These are phyloP conservation scores for Danio albolineatus DNA, from an alignment of 2,797 vertebrate genomes.

Conservation along the genomic window DNA sequence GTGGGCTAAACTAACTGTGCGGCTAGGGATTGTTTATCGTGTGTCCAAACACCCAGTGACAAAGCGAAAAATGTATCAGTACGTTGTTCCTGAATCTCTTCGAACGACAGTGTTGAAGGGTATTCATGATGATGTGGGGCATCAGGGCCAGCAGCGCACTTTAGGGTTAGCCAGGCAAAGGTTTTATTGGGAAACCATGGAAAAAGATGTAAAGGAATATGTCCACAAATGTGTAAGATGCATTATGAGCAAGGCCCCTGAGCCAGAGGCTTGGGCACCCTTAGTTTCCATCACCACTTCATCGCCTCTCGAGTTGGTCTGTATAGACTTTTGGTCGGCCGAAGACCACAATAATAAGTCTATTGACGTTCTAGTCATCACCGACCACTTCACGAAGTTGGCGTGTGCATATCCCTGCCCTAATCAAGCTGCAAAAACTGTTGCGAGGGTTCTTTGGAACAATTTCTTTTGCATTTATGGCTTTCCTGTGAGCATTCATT, in stretches of 20 bases:
- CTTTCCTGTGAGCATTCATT: conserved; percentile 21
- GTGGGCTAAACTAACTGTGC: not conserved
- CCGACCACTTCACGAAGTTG: conserved; percentile 16
- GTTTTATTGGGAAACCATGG: not conserved
- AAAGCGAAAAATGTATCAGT: not conserved
- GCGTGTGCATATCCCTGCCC: conserved; percentile 2
- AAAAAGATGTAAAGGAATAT: not conserved
- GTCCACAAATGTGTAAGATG: not conserved
- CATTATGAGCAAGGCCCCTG: not conserved
- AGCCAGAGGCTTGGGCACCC: conserved; percentile 11
- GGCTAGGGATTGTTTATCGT: not conserved
- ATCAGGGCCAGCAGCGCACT: not conserved
- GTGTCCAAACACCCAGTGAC: not conserved
- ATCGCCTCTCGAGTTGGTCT: not conserved
- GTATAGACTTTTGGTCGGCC: conserved; percentile 21
- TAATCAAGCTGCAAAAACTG: not conserved
- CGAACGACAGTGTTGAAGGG: not conserved
- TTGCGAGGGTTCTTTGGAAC: conserved; percentile 15
- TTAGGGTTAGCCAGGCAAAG: not conserved
- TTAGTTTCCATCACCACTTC: conserved; percentile 12
- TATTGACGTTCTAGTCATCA: conserved; percentile 1
- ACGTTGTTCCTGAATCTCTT: not conserved
- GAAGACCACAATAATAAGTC: conserved; percentile 8
- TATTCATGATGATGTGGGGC: not conserved
- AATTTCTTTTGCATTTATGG: conserved; percentile 40